phyloP scores from a whole-genome alignment of 2,797 vertebrate species.

The Chromobotia macracanthus region DNA sequence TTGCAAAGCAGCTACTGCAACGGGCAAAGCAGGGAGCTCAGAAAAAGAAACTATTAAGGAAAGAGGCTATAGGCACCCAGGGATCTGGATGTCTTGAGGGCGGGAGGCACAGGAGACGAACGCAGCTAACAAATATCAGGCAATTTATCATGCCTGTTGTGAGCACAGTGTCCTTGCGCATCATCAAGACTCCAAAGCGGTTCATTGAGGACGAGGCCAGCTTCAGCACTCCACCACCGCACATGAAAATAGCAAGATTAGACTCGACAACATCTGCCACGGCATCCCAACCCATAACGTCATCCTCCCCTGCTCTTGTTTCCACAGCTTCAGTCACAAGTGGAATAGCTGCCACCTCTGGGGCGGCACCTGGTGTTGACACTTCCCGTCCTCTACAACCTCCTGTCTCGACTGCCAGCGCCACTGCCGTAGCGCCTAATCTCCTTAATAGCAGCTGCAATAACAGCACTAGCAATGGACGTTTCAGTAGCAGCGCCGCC shows the following conservation, averaged over 20 bases:
- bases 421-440: conserved; percentile 49
- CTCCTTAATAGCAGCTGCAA: conserved; percentile 71
- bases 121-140: conserved; percentile 94
- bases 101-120: conserved; percentile 83
- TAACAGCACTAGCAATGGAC: conserved; percentile 74
- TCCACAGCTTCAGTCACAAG: conserved; percentile 66
- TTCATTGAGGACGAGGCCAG: conserved; percentile 95
- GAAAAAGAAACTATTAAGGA: conserved; percentile 89
- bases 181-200: conserved; percentile 97
- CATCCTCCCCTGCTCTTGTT: conserved; percentile 60
- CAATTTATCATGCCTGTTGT: conserved; percentile 99
- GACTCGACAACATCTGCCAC: conserved; percentile 79
- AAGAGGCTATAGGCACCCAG: conserved; percentile 84
- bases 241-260: conserved; percentile 90
- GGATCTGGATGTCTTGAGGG: conserved; percentile 73
- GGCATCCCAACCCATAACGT: conserved; percentile 61
- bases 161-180: conserved; percentile 93
- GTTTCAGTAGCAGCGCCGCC: conserved; percentile 84
- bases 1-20: conserved; percentile 96
- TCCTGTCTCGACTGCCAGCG: conserved; percentile 60
- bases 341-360: conserved; percentile 56
- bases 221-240: conserved; percentile 83
- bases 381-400: conserved; percentile 72
- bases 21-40: conserved; percentile 92
- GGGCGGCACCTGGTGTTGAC: conserved; percentile 61